Evolutionary conservation across 2,888 invertebrate genomes (phyloP), one percentile per base, ranked within the genome.

Genomic region (Bombyx huttoni): DNA sequence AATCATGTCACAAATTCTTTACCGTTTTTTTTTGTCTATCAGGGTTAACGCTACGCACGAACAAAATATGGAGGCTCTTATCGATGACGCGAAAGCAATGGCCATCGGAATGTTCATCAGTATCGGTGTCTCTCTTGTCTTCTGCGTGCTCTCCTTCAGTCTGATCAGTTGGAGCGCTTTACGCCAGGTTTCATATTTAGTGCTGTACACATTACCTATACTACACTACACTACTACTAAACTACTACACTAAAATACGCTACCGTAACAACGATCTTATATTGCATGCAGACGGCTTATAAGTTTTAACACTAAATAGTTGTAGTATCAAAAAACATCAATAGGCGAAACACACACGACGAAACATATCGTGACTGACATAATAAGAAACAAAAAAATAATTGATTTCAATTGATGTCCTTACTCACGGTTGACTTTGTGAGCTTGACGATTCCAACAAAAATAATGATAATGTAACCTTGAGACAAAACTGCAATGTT

Each of bases 121-220:
- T 51, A 79, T 84, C 24, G 66, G 57, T 0, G 57, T 84, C 7
- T 75, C 82, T 0, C 62, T 86, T 0, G 7, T 74, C 7, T 65
- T 81, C 49, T 79, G 80, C 58, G 80, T 90, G 50, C 58, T 90
- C 3, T 89, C 91, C 14, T 89, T 91, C 1, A 85, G 85, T n/a
- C 78, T 90, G 14, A 78, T 91, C 53, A 90, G 90, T 62, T 89
- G 90, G 78, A 90, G 91, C 54, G 90, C 91, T 0, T 78, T 90
- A 50, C 78, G 83, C 64, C 89, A 89, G 80, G 89, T 89, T 24
- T 24, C 24, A 24, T 24, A 24, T 24, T 24, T 24, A 24, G 24
- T 24, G 24, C 13, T 48, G 45, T 52, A 51, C 14, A 12, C 9
- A 45, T 46, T 33, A n/a, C 8, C 8, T n/a, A n/a, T n/a, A n/a